Evolutionary conservation across 2,113 vertebrate species (phyloP).

Genomic region (Mormyrus lacerda): DNA sequence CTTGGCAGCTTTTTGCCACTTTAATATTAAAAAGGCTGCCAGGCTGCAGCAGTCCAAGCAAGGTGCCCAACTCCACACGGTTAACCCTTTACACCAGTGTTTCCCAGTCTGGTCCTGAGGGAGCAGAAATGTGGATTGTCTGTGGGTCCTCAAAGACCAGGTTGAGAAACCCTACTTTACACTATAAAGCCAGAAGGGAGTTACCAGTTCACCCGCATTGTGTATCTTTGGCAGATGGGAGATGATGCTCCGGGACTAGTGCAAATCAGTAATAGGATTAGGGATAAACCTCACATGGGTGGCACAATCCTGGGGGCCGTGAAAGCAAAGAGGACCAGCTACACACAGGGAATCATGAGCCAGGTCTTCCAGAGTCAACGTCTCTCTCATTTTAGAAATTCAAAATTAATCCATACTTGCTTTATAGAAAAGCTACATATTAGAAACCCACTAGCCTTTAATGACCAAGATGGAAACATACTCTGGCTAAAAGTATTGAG

Average conservation of each 20-base stretch:
- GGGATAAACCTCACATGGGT: background rate
- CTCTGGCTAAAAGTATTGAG: no score
- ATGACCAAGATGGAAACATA: no score
- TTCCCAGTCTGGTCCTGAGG: background rate
- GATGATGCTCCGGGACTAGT: background rate
- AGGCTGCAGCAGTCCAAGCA: background rate
- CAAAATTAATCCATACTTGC: background rate
- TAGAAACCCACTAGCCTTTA: background rate
- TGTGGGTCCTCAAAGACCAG: background rate
- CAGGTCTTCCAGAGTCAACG: background rate
- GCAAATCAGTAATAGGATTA: background rate
- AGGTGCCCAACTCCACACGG: background rate
- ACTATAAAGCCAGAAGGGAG: background rate
- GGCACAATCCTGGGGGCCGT: background rate
- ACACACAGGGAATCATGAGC: background rate
- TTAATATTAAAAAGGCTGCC: background rate
- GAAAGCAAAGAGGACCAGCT: background rate
- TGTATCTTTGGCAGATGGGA: background rate
- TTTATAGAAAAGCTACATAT: background rate
- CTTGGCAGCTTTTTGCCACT: background rate
- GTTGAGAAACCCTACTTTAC: background rate
- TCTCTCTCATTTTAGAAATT: background rate
- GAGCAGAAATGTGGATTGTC: background rate
- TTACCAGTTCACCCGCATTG: background rate
- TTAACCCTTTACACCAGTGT: background rate